Base-by-base conservation (phyloP, 2,888 invertebrate genomes). In the Zelleria hepariella region DNA sequence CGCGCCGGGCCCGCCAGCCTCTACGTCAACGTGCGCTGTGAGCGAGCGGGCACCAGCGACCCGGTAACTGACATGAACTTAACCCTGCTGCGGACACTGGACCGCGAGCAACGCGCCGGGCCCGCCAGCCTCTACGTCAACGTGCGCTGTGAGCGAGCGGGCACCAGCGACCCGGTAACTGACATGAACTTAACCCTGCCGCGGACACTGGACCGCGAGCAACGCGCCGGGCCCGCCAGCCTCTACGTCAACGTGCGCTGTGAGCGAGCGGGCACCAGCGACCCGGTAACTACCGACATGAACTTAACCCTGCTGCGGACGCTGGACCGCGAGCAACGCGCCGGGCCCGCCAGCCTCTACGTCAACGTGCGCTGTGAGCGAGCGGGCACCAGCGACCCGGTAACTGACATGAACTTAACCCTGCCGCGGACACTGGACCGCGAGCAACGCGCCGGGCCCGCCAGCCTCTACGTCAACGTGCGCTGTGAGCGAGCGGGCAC, bases 191-290 rank as follows among this genome's bases (percentile, higher is more conserved):
- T 97, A 58, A 94, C 95, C 2, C 89, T 97, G 42, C 91, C 93
- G 47, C 91, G 93, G 42, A 91, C 92, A 54, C 86, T 97, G 59
- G 97, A 97, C 79, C 95, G 97, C 66, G 96, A 96, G 89, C 96
- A 96, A 64, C 81, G 93, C 57, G 89, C 90, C 18, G 97, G 97
- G 0, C 96, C 96, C 2, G 93, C 95, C 52, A 95, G 95, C 59
- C 94, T 96, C 57, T 95, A 94, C 75, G 93, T 96, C 96, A 60
- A 96, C 95, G 79, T 93, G 64, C 93, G 96, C 63, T 97, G 96
- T 78, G 95, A 95, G 70, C 87, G 95, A 61, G 90, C 94, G 58
- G 93, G 93, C 64, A 94, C 95, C 15, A 90, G 92, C 48, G 95
- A 95, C 78, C 94, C 95, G 70, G 95, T 95, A 73, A 69, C n/a